Base-by-base conservation (phyloP, 35 echinoderm and acorn worm species). In the Amphiura filiformis region DNA sequence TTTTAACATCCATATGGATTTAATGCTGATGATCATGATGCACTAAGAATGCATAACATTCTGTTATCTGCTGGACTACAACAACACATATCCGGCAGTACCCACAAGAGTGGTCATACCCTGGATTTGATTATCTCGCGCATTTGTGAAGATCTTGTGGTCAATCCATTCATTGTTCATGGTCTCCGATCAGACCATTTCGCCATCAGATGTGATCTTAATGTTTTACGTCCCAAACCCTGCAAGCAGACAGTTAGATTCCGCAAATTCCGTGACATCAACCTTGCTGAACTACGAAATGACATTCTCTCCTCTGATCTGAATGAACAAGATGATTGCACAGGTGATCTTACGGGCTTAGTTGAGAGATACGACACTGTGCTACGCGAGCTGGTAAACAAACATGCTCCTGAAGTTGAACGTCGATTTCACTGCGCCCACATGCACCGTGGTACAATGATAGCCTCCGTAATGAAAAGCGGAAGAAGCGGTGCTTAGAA, bases 401-500 rank as follows among this genome's bases (percentile, higher is more conserved):
- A 76, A 37, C 90, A 86, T 86, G 83, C 90, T 35, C 89, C 83
- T 14, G 20, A 61, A 34, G 22, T 80, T 3, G 35, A 31, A 33
- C 75, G 89, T 13, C 52, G 38, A 79, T 91, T n/a, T 39, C 36
- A 35, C 39, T 76, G n/a, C 0, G 89, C 35, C 77, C 83, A 28
- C 75, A 91, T 65, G 39, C 89, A 57, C 83, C 83, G 0, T 91
- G 89, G 83, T 91, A 86, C 34, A 91, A 32, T 26, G 77, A 91
- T 64, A 75, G 85, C 35, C 37, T 37, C 57, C 82, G 77, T 35
- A 35, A 18, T 34, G 14, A 5, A 65, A 86, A 86, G 34, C 34
- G 75, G 26, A 32, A 88, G 34, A 38, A 79, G 39, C 37, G 37
- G 2, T 76, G 76, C 33, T 44, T 40, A 22, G 76, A 88, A 33